Conservation (phyloP, 1,140 invertebrate species). For the Anoplophora glabripennis region DNA sequence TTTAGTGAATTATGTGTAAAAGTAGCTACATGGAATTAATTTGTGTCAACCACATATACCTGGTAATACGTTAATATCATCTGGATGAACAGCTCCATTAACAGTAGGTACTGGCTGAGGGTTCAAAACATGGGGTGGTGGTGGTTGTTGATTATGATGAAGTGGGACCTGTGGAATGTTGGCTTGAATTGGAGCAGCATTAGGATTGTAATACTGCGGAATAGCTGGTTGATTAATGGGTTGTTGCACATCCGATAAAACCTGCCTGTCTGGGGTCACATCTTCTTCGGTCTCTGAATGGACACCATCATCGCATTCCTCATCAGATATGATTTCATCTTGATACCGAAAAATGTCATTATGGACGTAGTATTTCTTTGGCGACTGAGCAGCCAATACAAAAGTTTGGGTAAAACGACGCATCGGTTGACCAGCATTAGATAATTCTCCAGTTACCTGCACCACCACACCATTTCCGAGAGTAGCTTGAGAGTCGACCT, state of each 20-base stretch:
- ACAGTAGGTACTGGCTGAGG: slow-evolving; percentile 49
- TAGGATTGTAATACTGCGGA: slow-evolving; percentile 5
- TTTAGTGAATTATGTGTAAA: too few species aligned
- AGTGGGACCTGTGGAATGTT: slow-evolving; percentile 41
- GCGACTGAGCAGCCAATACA: slow-evolving; percentile 89
- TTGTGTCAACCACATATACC: slow-evolving; percentile 21
- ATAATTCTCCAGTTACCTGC: slow-evolving; percentile 94
- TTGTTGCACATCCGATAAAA: slow-evolving; percentile 38
- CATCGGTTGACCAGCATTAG: slow-evolving; percentile 94
- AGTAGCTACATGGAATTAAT: background rate
- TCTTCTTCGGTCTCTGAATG: slow-evolving; percentile 70
- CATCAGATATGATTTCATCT: slow-evolving; percentile 77
- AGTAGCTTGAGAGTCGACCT: slow-evolving; percentile 81
- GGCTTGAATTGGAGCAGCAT: slow-evolving; percentile 24
- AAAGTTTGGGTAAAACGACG: slow-evolving; percentile 97
- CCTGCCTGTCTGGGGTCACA: slow-evolving; percentile 21
- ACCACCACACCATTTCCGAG: slow-evolving; percentile 93
- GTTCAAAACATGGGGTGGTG: slow-evolving; percentile 42
- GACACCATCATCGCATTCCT: slow-evolving; percentile 60
- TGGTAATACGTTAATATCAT: slow-evolving; percentile 41
- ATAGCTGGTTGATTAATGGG: slow-evolving; percentile 15
- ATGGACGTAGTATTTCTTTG: slow-evolving; percentile 96
- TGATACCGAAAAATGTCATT: slow-evolving; percentile 99
- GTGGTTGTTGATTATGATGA: slow-evolving; percentile 43
- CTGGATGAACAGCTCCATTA: slow-evolving; percentile 48